Percentiles rank a stretch among this genome's conserved stretches.
Evolutionary conservation across 2,888 invertebrate species (phyloP).

Genomic region (Glaucopsyche alexis): DNA sequence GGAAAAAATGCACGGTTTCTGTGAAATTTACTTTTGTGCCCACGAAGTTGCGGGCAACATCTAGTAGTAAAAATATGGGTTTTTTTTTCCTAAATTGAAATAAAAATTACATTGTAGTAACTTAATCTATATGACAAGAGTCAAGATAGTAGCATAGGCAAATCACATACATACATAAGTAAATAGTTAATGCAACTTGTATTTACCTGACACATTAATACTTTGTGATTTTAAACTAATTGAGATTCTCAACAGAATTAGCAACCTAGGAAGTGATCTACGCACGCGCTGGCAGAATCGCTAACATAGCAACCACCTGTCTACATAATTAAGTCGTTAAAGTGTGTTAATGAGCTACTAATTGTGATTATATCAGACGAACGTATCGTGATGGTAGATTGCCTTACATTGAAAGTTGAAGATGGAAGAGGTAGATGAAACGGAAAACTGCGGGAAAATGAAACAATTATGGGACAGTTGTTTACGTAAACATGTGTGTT

Average conservation of each 20-base stretch:
- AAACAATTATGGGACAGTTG: background rate
- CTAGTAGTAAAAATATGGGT: too few species aligned
- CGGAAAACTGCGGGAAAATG: background rate
- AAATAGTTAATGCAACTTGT: too few species aligned
- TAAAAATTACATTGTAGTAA: too few species aligned
- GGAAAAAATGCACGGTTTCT: too few species aligned
- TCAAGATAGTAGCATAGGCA: too few species aligned
- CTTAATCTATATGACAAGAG: too few species aligned
- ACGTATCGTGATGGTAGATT: background rate
- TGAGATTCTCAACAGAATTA: background rate
- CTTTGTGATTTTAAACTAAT: background rate
- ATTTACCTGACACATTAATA: too few species aligned
- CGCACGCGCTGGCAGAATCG: background rate
- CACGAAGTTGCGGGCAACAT: too few species aligned
- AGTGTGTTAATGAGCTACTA: conserved; percentile 8
- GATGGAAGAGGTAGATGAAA: background rate
- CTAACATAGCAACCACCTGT: background rate
- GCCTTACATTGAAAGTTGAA: background rate
- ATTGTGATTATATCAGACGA: conserved; percentile 8
- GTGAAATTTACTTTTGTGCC: too few species aligned
- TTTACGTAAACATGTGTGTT: background rate
- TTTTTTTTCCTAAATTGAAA: too few species aligned
- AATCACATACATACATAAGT: too few species aligned
- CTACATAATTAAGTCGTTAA: background rate
- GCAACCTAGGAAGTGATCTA: background rate